Base-by-base conservation (phyloP, 2,797 vertebrate genomes). In the Ptychadena robeensis region DNA sequence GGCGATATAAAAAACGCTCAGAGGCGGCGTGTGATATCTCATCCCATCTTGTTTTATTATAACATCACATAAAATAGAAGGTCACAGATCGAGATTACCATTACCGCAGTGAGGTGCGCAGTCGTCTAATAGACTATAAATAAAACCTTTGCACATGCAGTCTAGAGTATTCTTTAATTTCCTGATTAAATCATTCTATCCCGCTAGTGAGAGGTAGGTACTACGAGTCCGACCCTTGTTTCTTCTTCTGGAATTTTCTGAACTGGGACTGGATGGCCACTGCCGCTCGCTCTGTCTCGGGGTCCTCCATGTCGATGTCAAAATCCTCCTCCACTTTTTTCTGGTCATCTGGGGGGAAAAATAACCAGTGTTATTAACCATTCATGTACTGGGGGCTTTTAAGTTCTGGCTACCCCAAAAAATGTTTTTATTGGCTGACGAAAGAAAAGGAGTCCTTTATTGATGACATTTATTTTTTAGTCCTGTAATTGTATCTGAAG, bases 231-330 rank as follows among this genome's bases (percentile, higher is more conserved):
- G 86, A 0, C 3, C 38, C 95, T 44, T 40, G 93, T 91, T 99
- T 99, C 93, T 99, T 99, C 96, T 99, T 99, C 94, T 99, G 97
- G 95, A 98, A 98, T 95, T 98, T 98, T 92, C 97, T 98, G 95
- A 99, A 99, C 94, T 98, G 97, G 71, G 96, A 98, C 88, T 99
- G 97, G 91, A 99, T 99, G 82, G 97, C 96, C 87, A 98, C 96
- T 0, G 97, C 97, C 2, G 97, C 97, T 86, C 96, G 95, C 89
- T 97, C 97, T 81, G 97, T 99, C 91, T 99, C 97, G 12, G 97
- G 97, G 2, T 96, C 95, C 0, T 94, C 96, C 97, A 99, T 97
- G 92, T 99, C 97, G 30, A 99, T 99, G 91, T 99, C 97, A 63
- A 99, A 97, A 59, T 99, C 97, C 81, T 98, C 97, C 71, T 96